These are phyloP conservation scores for Petromus typicus DNA, from an alignment of 2,113 vertebrate genomes.

Conservation along the genomic window DNA sequence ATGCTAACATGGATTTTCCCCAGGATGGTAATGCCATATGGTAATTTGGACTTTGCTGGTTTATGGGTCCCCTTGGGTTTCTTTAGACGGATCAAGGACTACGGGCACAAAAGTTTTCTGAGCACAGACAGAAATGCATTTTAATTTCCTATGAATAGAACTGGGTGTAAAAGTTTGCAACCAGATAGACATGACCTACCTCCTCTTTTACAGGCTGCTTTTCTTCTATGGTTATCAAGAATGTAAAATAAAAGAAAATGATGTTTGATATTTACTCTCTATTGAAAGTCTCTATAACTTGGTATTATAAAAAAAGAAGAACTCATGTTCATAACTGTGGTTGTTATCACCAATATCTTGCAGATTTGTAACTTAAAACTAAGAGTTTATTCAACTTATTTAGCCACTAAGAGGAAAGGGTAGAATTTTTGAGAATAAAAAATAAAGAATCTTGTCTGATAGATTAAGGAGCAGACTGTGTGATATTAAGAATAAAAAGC, in stretches of 20 bases:
- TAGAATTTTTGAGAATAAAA: not conserved
- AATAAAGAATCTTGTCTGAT: not conserved
- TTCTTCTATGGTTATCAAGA: not conserved
- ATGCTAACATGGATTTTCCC: conserved; percentile 73
- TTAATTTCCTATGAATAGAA: not conserved
- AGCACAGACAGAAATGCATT: conserved; percentile 37
- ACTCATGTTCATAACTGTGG: not conserved
- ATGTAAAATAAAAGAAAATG: not conserved
- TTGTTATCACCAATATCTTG: not conserved
- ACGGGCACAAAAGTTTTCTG: conserved; percentile 45
- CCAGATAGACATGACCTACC: too few relatives aligned
- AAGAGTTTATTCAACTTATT: not conserved
- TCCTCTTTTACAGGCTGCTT: not conserved
- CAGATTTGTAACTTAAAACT: not conserved
- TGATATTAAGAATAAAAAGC: conserved; percentile 19
- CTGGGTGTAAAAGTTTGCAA: not conserved
- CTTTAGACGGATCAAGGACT: conserved; percentile 21
- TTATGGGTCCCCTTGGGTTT: conserved; percentile 24
- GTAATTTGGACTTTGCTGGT: conserved; percentile 47
- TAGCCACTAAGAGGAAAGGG: not conserved
- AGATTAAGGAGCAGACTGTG: not conserved
- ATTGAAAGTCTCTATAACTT: not conserved
- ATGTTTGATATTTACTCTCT: too few relatives aligned
- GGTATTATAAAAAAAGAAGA: not conserved
- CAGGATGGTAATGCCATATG: conserved; percentile 66